These are phyloP conservation scores for Mesembrinibis cayennensis DNA, from an alignment of 2,113 vertebrate genomes.

Conservation along the genomic window DNA sequence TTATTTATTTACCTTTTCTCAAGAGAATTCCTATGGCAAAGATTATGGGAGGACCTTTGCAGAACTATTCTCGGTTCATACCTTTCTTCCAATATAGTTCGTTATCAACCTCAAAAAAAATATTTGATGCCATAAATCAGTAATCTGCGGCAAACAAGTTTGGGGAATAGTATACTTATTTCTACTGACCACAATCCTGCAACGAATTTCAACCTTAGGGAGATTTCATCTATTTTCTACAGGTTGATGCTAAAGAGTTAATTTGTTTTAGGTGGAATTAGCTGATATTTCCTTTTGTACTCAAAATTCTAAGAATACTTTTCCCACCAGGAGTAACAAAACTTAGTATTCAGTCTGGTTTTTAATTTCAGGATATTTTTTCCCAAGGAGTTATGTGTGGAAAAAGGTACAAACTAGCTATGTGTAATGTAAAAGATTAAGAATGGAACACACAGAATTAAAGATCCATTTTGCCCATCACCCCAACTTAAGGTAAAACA, in stretches of 20 bases:
- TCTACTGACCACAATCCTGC: neutral
- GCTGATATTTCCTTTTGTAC: neutral
- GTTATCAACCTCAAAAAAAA: neutral
- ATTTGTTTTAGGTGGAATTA: neutral
- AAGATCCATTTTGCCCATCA: neutral
- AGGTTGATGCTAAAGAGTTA: neutral
- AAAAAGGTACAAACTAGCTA: neutral
- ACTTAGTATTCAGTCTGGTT: neutral
- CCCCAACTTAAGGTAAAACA: neutral
- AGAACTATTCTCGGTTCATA: neutral
- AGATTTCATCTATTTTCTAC: neutral
- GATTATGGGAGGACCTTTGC: neutral
- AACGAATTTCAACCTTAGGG: neutral
- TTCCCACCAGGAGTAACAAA: neutral
- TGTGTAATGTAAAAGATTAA: neutral
- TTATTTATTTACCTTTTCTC: neutral
- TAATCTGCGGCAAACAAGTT: neutral
- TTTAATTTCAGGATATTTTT: neutral
- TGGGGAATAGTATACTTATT: neutral
- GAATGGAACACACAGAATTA: neutral
- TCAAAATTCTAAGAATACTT: neutral
- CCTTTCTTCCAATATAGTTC: neutral
- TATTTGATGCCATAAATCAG: neutral
- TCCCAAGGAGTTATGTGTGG: neutral
- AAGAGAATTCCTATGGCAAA: neutral